Percentiles rank a stretch among this genome's conserved stretches.
Conservation (phyloP, 2,797 vertebrate species). For the Tapirus indicus region DNA sequence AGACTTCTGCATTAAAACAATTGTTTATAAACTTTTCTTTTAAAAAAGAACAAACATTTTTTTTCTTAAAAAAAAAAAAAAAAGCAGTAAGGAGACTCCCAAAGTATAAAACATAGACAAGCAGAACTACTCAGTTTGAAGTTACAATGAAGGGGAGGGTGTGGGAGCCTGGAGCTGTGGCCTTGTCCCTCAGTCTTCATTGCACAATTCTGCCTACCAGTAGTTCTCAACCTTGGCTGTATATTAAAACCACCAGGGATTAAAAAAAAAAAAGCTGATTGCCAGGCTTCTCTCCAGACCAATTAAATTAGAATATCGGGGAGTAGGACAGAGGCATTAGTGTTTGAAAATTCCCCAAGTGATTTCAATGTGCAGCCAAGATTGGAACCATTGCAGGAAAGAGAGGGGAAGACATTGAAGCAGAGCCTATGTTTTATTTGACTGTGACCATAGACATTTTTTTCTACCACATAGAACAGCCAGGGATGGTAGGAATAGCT, state of each 20-base stretch:
- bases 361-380: background rate
- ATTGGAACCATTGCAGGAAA: background rate
- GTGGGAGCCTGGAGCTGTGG: accelerated
- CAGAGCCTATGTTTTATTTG: background rate
- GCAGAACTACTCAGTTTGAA: background rate
- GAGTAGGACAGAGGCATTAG: background rate
- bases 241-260: background rate
- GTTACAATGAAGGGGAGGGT: background rate
- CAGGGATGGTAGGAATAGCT: background rate
- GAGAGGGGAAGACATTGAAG: background rate
- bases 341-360: background rate
- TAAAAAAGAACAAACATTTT: background rate
- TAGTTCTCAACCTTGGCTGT: background rate
- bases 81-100: background rate
- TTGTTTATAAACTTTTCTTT: background rate
- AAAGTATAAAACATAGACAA: background rate
- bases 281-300: background rate
- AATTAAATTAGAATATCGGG: background rate
- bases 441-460: background rate
- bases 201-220: background rate
- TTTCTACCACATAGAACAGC: background rate
- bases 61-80: background rate
- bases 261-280: background rate
- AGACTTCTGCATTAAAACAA: background rate
- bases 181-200: background rate